Evolutionary conservation across 1,140 invertebrate genomes (phyloP).

Genomic region (Bombyx mandarina): DNA sequence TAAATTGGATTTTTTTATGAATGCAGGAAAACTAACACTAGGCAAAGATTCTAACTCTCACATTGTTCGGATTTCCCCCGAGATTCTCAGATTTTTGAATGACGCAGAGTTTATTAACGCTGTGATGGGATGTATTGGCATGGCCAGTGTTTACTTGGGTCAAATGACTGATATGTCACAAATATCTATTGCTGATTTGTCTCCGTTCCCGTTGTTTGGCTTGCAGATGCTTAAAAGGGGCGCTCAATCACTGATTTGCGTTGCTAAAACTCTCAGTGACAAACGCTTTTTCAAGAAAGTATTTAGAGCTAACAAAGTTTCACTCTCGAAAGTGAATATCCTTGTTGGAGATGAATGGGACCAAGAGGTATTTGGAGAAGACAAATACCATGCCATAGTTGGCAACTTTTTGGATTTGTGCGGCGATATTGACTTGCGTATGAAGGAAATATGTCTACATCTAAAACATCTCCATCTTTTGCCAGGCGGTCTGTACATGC

Average conservation of each 20-base stretch:
- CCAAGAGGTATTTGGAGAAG: constrained; percentile 23
- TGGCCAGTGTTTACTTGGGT: constrained; percentile 38
- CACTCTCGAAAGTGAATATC: constrained; percentile 36
- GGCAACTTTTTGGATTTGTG: constrained; percentile 37
- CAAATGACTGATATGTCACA: constrained; percentile 40
- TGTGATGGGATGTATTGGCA: constrained; percentile 43
- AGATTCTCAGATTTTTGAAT: constrained; percentile 72
- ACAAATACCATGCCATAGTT: constrained; percentile 56
- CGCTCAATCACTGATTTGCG: constrained; percentile 46
- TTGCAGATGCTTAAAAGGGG: constrained; percentile 61
- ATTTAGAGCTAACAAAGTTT: constrained; percentile 48
- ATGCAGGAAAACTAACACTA: constrained; percentile 44
- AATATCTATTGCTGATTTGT: constrained; percentile 51
- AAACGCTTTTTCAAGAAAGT: constrained; percentile 49
- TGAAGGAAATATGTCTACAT: constrained; percentile 27
- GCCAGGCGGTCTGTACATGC: constrained; percentile 46
- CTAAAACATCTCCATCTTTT: constrained; percentile 32
- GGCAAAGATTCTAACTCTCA: constrained; percentile 25
- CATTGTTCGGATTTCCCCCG: constrained; percentile 49
- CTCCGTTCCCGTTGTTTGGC: constrained; percentile 66
- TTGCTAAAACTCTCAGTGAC: constrained; percentile 40
- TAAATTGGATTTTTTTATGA: constrained; percentile 57
- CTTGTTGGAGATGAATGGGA: constrained; percentile 37
- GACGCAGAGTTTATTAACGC: constrained; percentile 62
- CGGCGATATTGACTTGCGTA: constrained; percentile 43